A percentile compares a stretch with the other conserved stretches of the same genome.
Evolutionary conservation across 53 echinoderm and acorn worm species (phyloP).

Genomic region (Holothuria scabra): DNA sequence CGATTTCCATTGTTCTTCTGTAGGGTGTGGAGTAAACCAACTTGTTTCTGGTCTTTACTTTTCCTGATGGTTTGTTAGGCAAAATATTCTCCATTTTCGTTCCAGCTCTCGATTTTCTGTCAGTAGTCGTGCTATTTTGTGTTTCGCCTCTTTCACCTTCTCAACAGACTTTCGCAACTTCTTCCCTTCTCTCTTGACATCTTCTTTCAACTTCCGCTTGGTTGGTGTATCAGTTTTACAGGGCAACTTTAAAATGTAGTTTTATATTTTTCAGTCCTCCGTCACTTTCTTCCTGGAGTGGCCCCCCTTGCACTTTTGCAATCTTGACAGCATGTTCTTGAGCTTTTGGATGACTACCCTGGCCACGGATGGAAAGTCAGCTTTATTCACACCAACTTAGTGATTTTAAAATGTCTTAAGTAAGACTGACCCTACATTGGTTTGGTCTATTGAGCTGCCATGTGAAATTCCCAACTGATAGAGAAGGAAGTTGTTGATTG

Average conservation of each 20-base stretch:
- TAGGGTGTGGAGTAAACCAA: background rate
- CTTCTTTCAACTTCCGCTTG: background rate
- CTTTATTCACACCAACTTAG: background rate
- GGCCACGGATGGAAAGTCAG: background rate
- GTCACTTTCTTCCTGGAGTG: constrained; percentile 16
- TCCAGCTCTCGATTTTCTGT: constrained; percentile 7
- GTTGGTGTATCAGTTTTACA: constrained; percentile 22
- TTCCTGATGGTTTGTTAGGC: background rate
- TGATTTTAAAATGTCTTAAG: background rate
- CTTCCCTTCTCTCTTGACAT: background rate
- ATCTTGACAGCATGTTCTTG: constrained; percentile 10
- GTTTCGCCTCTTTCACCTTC: constrained; percentile 3
- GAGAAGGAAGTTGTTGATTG: background rate
- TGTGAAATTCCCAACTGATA: background rate
- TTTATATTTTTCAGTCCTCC: background rate
- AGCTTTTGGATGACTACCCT: constrained; percentile 12
- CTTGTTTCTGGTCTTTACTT: constrained; percentile 2
- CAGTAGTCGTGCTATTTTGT: constrained; percentile 2
- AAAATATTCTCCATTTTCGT: constrained; percentile 15
- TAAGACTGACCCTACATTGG: background rate
- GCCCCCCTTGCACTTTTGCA: constrained; percentile 3
- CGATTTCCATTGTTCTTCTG: background rate
- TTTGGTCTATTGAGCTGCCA: background rate
- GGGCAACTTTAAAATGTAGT: background rate
- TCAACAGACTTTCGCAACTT: constrained; percentile 17